A percentile compares a stretch with the other conserved stretches of the same genome.
Evolutionary conservation across 2,888 invertebrate genomes (phyloP).

Genomic region (Ochropleura plecta): DNA sequence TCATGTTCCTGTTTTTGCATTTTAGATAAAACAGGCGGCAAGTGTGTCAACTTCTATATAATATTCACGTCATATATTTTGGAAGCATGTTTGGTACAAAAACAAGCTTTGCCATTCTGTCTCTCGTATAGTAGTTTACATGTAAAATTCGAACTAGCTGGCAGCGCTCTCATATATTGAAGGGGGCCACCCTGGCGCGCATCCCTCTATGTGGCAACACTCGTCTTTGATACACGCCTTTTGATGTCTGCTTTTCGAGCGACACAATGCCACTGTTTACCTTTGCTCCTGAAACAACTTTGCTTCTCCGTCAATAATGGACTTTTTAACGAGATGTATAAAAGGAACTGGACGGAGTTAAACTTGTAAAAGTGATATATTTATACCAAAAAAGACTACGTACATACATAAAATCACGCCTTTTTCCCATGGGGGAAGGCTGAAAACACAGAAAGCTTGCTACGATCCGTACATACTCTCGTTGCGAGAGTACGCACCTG

Average conservation of each 20-base stretch:
- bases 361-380: not conserved
- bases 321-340: constrained; percentile 76
- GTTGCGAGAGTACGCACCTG: no score
- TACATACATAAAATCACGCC: no score
- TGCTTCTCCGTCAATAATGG: constrained; percentile 76
- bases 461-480: no score
- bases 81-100: constrained; percentile 55
- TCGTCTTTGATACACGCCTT: constrained; percentile 87
- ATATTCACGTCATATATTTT: constrained; percentile 51
- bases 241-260: constrained; percentile 85
- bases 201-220: constrained; percentile 79
- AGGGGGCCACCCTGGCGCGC: constrained; percentile 77
- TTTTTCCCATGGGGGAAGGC: no score
- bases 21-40: constrained; percentile 32
- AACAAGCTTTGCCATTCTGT: constrained; percentile 59
- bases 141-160: constrained; percentile 83
- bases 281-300: constrained; percentile 80
- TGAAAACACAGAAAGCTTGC: no score
- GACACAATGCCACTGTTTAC: constrained; percentile 85
- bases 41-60: constrained; percentile 11
- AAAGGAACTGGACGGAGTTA: constrained; percentile 42
- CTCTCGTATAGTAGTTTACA: constrained; percentile 68
- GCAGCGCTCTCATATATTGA: constrained; percentile 77
- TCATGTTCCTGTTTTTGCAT: constrained; percentile 24
- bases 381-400: not conserved